Conservation (phyloP, 2,888 invertebrate species). For the Dynastes maya region DNA sequence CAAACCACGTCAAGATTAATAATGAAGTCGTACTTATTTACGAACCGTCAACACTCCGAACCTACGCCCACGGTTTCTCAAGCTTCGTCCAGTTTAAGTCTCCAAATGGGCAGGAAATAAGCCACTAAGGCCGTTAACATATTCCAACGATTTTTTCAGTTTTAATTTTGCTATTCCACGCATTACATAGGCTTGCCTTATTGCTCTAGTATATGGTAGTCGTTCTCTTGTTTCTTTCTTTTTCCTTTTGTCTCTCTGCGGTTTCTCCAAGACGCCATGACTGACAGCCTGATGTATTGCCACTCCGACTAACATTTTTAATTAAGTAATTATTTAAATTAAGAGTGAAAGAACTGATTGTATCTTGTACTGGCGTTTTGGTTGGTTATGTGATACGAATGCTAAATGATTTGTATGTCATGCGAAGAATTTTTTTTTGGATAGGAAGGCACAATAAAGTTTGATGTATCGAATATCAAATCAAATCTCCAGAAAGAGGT, state of each 20-base stretch:
- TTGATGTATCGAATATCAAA: no score
- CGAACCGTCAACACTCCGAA: background rate
- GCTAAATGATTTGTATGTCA: background rate
- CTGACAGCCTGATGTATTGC: slow-evolving; percentile 15
- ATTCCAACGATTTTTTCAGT: background rate
- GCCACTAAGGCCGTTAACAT: background rate
- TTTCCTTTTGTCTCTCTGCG: background rate
- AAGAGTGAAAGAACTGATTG: slow-evolving; percentile 18
- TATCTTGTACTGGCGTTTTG: background rate
- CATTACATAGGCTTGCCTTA: background rate
- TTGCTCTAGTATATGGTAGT: background rate
- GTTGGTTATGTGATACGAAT: background rate
- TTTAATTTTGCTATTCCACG: background rate
- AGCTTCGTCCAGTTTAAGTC: background rate
- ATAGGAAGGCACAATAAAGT: no score
- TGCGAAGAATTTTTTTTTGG: no score
- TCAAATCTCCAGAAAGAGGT: no score
- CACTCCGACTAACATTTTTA: slow-evolving; percentile 22
- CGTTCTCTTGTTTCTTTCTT: background rate
- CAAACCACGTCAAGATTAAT: background rate
- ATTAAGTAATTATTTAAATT: slow-evolving; percentile 37
- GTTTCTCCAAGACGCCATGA: slow-evolving; percentile 5
- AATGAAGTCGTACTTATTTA: background rate
- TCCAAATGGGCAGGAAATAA: slow-evolving; percentile 4
- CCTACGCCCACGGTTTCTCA: background rate